Percentiles rank a stretch among this genome's conserved stretches.
Evolutionary conservation across 2,113 vertebrate genomes (phyloP).

Genomic region (Mus pahari): DNA sequence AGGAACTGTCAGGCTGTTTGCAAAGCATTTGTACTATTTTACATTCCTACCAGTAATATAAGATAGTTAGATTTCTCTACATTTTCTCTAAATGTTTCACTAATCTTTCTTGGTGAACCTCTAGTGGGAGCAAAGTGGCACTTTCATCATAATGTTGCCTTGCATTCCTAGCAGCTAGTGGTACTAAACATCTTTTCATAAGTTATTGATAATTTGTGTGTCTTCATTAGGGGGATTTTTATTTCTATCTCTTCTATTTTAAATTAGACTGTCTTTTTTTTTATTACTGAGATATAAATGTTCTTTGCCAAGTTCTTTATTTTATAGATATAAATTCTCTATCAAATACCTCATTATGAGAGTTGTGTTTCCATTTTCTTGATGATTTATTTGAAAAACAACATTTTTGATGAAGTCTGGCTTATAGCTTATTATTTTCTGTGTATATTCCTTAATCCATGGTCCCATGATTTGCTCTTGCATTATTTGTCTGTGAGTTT

Average conservation of each 20-base stretch:
- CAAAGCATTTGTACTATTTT: not conserved
- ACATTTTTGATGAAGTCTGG: not conserved
- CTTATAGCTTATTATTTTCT: not conserved
- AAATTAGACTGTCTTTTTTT: conserved; percentile 17
- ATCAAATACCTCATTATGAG: not conserved
- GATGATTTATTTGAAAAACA: not conserved
- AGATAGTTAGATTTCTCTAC: not conserved
- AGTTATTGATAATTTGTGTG: not conserved
- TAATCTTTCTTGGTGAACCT: not conserved
- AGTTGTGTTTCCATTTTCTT: not conserved
- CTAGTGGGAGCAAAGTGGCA: not conserved
- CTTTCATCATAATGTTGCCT: not conserved
- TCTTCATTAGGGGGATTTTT: conserved; percentile 15
- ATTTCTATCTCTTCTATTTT: conserved; percentile 13
- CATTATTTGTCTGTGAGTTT: conserved; percentile 32
- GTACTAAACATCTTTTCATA: not conserved
- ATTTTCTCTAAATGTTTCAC: not conserved
- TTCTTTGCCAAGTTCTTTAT: conserved; percentile 42
- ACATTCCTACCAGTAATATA: not conserved
- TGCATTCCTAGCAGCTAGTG: not conserved
- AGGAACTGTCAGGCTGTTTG: not conserved
- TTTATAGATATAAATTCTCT: conserved; percentile 28
- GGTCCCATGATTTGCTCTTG: not conserved
- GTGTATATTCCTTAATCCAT: not conserved
- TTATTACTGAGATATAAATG: conserved; percentile 14